Evolutionary conservation across 2,888 invertebrate species (phyloP).

Genomic region (Drosophila limbata): DNA sequence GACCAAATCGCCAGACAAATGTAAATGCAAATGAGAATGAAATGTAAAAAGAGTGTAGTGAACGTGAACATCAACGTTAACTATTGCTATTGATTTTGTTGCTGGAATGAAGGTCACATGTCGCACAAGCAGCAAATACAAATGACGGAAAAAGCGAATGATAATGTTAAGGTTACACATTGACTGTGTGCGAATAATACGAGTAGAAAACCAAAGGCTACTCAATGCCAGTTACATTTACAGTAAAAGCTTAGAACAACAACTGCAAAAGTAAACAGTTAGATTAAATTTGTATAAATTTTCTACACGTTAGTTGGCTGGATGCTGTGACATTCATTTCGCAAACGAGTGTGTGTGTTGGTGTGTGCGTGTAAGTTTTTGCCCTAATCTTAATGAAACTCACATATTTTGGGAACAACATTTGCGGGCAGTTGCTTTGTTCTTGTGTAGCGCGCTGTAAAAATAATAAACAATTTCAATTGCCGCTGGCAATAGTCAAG

Average conservation of each 20-base stretch:
- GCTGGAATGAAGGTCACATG: constrained; percentile 82
- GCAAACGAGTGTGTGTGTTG: constrained; percentile 19
- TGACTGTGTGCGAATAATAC: constrained; percentile 16
- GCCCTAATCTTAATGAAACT: constrained; percentile 48
- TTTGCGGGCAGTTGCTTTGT: constrained; percentile 69
- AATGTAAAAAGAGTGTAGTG: constrained; percentile 29
- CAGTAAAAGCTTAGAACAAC: constrained; percentile 9
- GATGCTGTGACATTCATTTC: constrained; percentile 34
- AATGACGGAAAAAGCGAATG: constrained; percentile 50
- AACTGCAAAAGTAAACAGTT: constrained; percentile 38
- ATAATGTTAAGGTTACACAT: constrained; percentile 60
- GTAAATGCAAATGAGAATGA: constrained; percentile 34
- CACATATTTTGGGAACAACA: constrained; percentile 76
- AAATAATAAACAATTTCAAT: constrained; percentile 50
- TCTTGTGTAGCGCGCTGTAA: constrained; percentile 43
- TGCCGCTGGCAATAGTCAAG: constrained; percentile 62
- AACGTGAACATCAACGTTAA: constrained; percentile 52
- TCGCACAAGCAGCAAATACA: constrained; percentile 49
- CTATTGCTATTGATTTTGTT: constrained; percentile 82
- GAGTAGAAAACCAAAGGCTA: constrained; percentile 3
- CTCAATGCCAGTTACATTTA: not conserved
- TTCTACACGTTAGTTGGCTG: constrained; percentile 15
- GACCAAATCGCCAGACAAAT: constrained; percentile 34
- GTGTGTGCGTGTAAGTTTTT: constrained; percentile 1
- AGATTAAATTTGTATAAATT: constrained; percentile 25